These are phyloP conservation scores for Piaya cayana DNA, from an alignment of 2,113 vertebrate species.

Conservation along the genomic window DNA sequence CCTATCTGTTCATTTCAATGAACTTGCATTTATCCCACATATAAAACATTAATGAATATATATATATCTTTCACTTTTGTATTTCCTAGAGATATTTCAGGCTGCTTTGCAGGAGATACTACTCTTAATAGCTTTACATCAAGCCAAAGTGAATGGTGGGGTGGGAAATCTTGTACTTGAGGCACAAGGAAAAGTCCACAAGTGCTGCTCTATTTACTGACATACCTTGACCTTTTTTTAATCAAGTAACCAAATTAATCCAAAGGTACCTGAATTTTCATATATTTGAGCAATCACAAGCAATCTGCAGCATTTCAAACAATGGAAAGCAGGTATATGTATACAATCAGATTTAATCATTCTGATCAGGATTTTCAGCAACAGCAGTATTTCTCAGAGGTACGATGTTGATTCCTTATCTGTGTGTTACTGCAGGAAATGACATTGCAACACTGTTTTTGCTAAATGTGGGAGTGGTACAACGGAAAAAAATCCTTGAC, in stretches of 20 bases:
- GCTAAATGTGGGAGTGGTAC: neutral
- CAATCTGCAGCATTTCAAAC: neutral
- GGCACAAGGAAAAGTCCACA: fast-evolving
- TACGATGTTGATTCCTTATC: neutral
- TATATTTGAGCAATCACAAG: neutral
- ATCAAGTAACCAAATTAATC: neutral
- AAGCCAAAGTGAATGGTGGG: neutral
- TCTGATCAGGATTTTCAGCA: neutral
- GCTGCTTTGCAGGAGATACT: neutral
- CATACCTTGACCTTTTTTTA: neutral
- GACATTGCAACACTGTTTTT: neutral
- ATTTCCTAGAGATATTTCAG: neutral
- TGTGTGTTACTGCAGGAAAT: neutral
- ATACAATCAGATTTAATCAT: neutral
- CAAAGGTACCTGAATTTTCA: neutral
- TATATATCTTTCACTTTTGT: too few relatives aligned
- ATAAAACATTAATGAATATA: too few relatives aligned
- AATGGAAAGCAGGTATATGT: neutral
- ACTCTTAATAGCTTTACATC: neutral
- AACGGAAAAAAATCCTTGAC: neutral
- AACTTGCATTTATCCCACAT: neutral
- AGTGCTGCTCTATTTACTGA: neutral
- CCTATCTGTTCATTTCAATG: neutral
- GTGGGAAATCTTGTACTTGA: neutral
- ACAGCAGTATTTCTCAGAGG: neutral